Evolutionary conservation across 2,797 vertebrate species (phyloP).

Genomic region (Euphonia xanthogaster): DNA sequence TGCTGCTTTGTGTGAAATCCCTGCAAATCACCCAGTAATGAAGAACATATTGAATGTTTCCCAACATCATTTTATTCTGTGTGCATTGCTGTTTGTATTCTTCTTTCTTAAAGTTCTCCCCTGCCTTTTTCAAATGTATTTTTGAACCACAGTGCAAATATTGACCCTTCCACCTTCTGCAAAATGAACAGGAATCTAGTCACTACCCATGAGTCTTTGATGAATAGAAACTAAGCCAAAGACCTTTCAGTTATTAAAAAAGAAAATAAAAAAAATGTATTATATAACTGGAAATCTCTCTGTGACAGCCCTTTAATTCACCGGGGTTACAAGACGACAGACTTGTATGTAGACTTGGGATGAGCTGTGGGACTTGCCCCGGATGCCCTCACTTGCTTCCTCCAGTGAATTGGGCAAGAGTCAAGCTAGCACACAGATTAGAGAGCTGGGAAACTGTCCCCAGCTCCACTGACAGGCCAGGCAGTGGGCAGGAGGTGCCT

Average conservation of each 20-base stretch:
- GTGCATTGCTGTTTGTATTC: constrained; percentile 9
- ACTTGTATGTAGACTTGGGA: not conserved
- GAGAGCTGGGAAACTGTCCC: not conserved
- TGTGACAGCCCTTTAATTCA: not conserved
- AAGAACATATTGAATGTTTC: not conserved
- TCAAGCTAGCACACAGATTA: not conserved
- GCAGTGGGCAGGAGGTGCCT: not conserved
- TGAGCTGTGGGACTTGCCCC: not conserved
- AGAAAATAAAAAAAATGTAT: not conserved
- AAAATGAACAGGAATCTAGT: constrained; percentile 41
- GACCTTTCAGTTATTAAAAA: constrained; percentile 13
- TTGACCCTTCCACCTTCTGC: constrained; percentile 31
- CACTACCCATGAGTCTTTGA: constrained; percentile 20
- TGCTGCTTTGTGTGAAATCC: constrained; percentile 5
- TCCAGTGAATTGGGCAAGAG: not conserved
- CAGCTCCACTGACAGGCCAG: not conserved
- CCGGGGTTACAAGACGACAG: not conserved
- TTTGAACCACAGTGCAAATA: constrained; percentile 56
- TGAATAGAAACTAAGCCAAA: constrained; percentile 19
- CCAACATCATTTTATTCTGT: not conserved
- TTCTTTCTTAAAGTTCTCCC: constrained; percentile 1
- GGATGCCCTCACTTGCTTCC: not conserved
- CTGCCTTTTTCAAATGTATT: constrained; percentile 7
- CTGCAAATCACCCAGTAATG: not conserved
- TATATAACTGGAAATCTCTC: not conserved